Evolutionary conservation across 2,113 vertebrate species (phyloP).

Genomic region (Chrysemys picta): DNA sequence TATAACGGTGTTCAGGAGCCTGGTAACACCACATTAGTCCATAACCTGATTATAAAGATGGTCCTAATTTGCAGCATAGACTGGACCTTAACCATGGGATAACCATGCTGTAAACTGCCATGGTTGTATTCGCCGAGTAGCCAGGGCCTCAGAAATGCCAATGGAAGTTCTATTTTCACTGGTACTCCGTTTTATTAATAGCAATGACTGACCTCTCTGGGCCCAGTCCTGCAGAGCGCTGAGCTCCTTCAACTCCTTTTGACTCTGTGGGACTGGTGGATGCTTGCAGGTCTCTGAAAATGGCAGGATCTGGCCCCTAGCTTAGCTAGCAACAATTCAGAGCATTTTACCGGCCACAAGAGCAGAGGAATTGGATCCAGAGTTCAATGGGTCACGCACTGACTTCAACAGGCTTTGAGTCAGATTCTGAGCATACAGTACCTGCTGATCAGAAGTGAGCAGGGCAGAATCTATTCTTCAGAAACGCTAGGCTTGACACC

Average conservation of each 20-base stretch:
- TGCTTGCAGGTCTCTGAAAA: neutral
- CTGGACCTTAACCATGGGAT: neutral
- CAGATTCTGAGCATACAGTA: neutral
- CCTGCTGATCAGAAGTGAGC: neutral
- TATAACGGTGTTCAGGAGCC: fast-evolving
- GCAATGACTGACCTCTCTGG: fast-evolving
- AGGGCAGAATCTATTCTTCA: neutral
- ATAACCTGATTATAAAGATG: neutral
- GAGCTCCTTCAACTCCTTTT: neutral
- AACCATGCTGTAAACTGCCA: neutral
- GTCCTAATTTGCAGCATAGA: neutral
- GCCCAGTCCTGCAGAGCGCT: fast-evolving
- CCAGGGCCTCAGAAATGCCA: fast-evolving
- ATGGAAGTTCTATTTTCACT: neutral
- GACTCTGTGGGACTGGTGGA: neutral
- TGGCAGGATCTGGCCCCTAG: neutral
- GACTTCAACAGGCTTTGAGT: neutral
- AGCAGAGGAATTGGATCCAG: too few relatives aligned
- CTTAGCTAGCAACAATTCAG: neutral
- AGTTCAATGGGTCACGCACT: neutral
- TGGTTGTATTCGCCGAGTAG: neutral
- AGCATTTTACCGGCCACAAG: neutral
- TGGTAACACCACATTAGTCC: neutral
- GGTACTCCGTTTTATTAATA: neutral
- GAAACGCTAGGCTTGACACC: neutral